Base-by-base conservation (phyloP, 2,888 invertebrate genomes). In the Portevinia maculata region DNA sequence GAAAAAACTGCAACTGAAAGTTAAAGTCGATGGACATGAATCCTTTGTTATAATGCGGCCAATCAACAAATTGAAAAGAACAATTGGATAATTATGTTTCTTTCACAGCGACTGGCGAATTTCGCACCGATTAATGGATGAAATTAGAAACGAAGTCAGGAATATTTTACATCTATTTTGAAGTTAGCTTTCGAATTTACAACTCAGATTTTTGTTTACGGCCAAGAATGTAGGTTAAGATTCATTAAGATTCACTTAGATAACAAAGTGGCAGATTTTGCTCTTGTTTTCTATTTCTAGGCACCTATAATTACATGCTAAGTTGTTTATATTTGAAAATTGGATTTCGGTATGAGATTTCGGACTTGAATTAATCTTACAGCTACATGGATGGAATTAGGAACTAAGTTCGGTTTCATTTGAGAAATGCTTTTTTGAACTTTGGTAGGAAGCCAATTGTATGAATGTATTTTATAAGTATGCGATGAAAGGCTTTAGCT, bases 331-430 rank as follows among this genome's bases (percentile, higher is more conserved):
- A 5, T 5, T 48, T 46, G 28, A 67, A 65, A 59, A 57, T 41
- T 21, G 17, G 15, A 52, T 37, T 50, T n/a, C n/a, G n/a, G n/a
- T n/a, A n/a, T n/a, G n/a, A n/a, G n/a, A n/a, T n/a, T n/a, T 37
- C 17, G 19, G 21, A 32, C 11, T n/a, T 9, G n/a, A 69, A 55
- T 32, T 46, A 32, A 24, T 52, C 50, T 19, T 9, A 8, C 15
- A 19, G n/a, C 28, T 44, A n/a, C 11, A 39, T 39, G 32, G 13
- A 24, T 41, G 9, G 44, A 44, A 44, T 48, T 5, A 1, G 9
- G 57, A 28, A 79, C 67, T 60, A 48, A 79, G 59, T 79, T 79
- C 37, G 34, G 57, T 79, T 79, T 79, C 79, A 28, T 65, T 67
- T 24, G 53, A 13, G 19, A 48, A 52, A 73, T 71, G 57, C 39